Evolutionary conservation across 2,888 invertebrate genomes (phyloP), one percentile per base, ranked within the genome.

Genomic region (Drosophila conformis): DNA sequence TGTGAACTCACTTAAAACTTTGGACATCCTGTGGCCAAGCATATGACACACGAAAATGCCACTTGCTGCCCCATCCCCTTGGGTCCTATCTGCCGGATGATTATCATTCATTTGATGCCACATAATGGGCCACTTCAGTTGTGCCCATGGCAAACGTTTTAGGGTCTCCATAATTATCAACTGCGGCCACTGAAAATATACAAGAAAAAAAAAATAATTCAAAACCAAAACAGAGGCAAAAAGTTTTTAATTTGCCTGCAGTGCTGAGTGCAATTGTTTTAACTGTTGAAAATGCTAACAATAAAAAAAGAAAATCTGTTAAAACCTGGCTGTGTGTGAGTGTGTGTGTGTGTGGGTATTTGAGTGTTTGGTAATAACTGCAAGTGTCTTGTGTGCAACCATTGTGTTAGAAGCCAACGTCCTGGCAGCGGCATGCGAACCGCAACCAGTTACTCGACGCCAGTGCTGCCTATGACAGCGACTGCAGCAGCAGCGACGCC

Each of bases 371-470:
- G 78, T 81, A 84, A 89, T 78, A 89, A 76, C 72, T 64, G 89
- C 69, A 66, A 72, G 75, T 74, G 82, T 72, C 73, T 75, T 73
- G 54, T 66, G 70, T 62, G 68, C 67, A 58, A 71, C 54, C 82
- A 78, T 89, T 87, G 85, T 84, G 76, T 69, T 72, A 78, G 66
- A 84, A 59, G 72, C 78, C 46, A 56, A 29, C 27, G n/a, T n/a
- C 8, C 56, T n/a, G 56, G 27, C 13, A 56, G 46, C 48, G 36
- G 33, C 67, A 46, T 63, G n/a, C 57, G 69, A 80, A 56, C 63
- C 80, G 54, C 66, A 64, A 49, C 48, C 63, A 60, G 63, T 35
- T 29, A 42, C 52, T 46, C 38, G 42, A 38, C 46, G 53, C 31
- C 29, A 38, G 57, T 49, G 51, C 52, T 78, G 78, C 56, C 70